These are phyloP conservation scores for Origma solitaria DNA, from an alignment of 2,113 vertebrate species.

Conservation along the genomic window DNA sequence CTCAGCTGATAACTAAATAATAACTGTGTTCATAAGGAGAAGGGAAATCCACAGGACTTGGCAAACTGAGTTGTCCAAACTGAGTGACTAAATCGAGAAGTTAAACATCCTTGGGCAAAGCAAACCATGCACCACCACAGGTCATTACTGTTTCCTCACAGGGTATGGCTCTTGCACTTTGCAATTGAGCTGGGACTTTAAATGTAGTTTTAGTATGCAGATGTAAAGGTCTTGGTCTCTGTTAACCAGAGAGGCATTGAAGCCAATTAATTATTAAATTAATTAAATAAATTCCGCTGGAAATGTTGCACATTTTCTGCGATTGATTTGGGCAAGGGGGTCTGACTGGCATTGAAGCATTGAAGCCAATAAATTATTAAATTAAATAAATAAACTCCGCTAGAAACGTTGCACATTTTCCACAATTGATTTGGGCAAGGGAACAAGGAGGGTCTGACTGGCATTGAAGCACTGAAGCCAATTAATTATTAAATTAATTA, in stretches of 20 bases:
- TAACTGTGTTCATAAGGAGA: background rate
- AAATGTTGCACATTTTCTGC: background rate
- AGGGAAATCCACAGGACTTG: background rate
- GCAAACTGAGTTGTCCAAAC: background rate
- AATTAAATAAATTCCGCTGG: too few relatives aligned
- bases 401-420: too few relatives aligned
- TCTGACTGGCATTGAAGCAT: too few relatives aligned
- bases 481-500: background rate
- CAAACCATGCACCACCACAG: conserved; percentile 40
- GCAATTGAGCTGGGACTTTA: background rate
- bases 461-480: background rate
- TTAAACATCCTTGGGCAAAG: conserved; percentile 51
- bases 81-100: conserved; percentile 36
- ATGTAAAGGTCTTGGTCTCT: background rate
- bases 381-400: too few relatives aligned
- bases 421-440: too few relatives aligned
- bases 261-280: background rate
- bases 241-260: background rate
- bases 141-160: conserved; percentile 28
- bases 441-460: too few relatives aligned
- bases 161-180: conserved; percentile 1
- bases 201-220: background rate
- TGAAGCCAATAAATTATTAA: too few relatives aligned
- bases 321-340: background rate
- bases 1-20: background rate